A percentile compares a stretch with the other conserved stretches of the same genome.
These are phyloP conservation scores for Ceraclea dissimilis DNA, from an alignment of 2,888 invertebrate species.

Conservation along the genomic window DNA sequence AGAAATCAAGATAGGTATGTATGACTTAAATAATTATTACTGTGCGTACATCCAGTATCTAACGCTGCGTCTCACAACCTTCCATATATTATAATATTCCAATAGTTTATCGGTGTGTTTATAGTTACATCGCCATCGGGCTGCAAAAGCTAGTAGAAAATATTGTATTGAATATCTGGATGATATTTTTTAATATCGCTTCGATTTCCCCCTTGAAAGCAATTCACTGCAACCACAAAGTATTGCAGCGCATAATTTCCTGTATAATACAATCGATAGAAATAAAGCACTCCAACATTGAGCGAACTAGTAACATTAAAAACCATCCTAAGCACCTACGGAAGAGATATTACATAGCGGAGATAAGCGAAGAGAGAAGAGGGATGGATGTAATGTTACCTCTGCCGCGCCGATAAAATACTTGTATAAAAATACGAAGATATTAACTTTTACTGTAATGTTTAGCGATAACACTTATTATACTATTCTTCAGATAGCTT, in stretches of 20 bases:
- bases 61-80: too few relatives aligned
- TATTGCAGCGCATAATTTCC: not conserved
- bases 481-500: not conserved
- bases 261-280: not conserved
- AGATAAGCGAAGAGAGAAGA: not conserved
- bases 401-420: not conserved
- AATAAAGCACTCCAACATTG: not conserved
- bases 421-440: not conserved
- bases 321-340: not conserved
- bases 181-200: not conserved
- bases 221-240: not conserved
- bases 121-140: too few relatives aligned
- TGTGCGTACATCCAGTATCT: too few relatives aligned
- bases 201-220: not conserved
- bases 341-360: not conserved
- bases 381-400: not conserved
- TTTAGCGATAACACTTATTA: not conserved
- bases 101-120: too few relatives aligned
- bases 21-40: too few relatives aligned
- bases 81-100: too few relatives aligned
- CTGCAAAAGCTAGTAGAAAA: too few relatives aligned
- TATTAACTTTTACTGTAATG: slow-evolving; percentile 1
- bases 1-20: too few relatives aligned
- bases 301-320: slow-evolving; percentile 1
- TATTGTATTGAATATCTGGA: not conserved